These are phyloP conservation scores for Pegoplata infirma DNA, from an alignment of 2,888 invertebrate species.

Conservation along the genomic window DNA sequence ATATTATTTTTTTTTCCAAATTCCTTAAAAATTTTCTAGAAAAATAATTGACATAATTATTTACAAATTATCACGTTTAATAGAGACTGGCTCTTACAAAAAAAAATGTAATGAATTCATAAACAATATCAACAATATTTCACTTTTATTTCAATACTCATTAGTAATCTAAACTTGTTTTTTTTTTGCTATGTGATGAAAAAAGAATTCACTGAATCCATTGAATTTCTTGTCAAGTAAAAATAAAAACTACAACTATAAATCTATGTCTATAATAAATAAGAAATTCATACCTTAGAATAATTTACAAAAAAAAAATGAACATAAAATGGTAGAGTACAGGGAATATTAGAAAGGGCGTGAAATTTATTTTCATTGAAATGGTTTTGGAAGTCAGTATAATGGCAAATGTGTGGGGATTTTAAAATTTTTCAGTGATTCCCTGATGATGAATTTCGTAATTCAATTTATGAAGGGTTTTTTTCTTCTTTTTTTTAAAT, in stretches of 20 bases:
- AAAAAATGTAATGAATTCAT: too few relatives aligned
- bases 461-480: too few relatives aligned
- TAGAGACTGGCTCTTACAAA: background rate
- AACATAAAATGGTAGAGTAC: background rate
- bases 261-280: conserved; percentile 54
- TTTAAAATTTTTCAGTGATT: too few relatives aligned
- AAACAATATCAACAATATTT: conserved; percentile 32
- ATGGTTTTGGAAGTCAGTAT: too few relatives aligned
- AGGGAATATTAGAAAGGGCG: too few relatives aligned
- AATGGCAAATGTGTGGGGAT: too few relatives aligned
- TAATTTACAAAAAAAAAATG: background rate
- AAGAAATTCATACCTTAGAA: conserved; percentile 24
- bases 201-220: conserved; percentile 34
- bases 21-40: background rate
- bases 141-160: conserved; percentile 54
- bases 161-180: conserved; percentile 55
- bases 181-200: background rate
- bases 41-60: conserved; percentile 21
- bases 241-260: conserved; percentile 51
- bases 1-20: background rate
- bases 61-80: conserved; percentile 7
- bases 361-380: too few relatives aligned
- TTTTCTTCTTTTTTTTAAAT: too few relatives aligned
- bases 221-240: conserved; percentile 51
- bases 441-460: too few relatives aligned